Conservation (phyloP, 37 sponge, comb jelly and placozoan species). For the Ephydatia muelleri region DNA sequence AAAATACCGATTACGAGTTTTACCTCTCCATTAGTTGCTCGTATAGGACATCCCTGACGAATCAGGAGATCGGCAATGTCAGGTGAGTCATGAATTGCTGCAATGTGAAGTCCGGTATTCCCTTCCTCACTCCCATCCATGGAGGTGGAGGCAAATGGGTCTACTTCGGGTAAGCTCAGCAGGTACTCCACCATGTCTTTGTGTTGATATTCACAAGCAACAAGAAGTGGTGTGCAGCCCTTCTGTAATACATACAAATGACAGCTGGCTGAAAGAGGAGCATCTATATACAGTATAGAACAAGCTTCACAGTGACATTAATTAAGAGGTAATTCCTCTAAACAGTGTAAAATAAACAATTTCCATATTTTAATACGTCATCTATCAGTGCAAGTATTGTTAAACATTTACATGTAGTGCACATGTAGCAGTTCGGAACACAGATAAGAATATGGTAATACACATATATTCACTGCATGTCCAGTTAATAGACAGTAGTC, state of each 20-base stretch:
- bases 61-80: constrained; percentile 36
- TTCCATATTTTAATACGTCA: too few relatives aligned
- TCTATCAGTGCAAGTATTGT: too few relatives aligned
- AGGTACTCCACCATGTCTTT: constrained; percentile 14
- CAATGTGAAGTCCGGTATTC: constrained; percentile 52
- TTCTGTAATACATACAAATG: not conserved
- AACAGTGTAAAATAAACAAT: too few relatives aligned
- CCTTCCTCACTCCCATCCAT: constrained; percentile 6
- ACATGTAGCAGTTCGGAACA: too few relatives aligned
- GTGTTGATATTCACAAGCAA: constrained; percentile 53
- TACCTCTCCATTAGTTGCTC: constrained; percentile 13
- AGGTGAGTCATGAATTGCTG: constrained; percentile 57
- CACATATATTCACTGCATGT: too few relatives aligned
- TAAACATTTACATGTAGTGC: too few relatives aligned
- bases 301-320: not conserved
- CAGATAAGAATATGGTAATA: too few relatives aligned
- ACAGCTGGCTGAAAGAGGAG: not conserved
- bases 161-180: not conserved
- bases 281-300: not conserved
- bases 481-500: too few relatives aligned
- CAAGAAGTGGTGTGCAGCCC: constrained; percentile 45
- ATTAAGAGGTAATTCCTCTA: too few relatives aligned
- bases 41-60: not conserved
- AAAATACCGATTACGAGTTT: not conserved
- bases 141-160: too few relatives aligned